Conservation (phyloP, 37 sponge, comb jelly and placozoan genomes). For the Beroe ovata region DNA sequence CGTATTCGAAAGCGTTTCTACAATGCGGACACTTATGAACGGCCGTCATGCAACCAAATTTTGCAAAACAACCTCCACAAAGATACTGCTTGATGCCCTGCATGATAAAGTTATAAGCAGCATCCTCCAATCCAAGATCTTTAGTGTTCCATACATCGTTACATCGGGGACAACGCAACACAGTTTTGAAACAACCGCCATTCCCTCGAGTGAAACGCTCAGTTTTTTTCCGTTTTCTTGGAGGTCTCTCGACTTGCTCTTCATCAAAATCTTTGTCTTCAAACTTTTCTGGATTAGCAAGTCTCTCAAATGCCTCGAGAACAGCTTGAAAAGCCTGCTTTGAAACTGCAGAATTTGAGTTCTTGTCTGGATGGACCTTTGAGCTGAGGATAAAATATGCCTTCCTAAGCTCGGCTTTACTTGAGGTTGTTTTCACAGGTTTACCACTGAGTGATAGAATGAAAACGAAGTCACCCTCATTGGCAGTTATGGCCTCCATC, state of each 20-base stretch:
- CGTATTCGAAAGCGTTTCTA: conserved; percentile 16
- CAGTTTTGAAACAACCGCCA: conserved; percentile 3
- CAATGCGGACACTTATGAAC: conserved; percentile 35
- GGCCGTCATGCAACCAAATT: conserved; percentile 61
- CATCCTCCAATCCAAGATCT: conserved; percentile 29
- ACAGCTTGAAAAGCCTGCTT: conserved; percentile 56
- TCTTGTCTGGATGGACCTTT: conserved; percentile 59
- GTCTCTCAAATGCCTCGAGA: conserved; percentile 46
- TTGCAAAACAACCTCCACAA: conserved; percentile 50
- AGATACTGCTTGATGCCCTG: conserved; percentile 57
- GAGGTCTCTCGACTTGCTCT: not conserved
- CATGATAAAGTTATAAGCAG: conserved; percentile 56
- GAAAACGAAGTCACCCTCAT: conserved; percentile 57
- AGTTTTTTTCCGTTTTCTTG: conserved; percentile 44
- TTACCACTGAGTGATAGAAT: conserved; percentile 56
- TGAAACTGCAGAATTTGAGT: conserved; percentile 18
- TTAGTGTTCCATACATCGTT: conserved; percentile 35
- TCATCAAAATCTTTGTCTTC: conserved; percentile 24
- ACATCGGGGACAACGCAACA: conserved; percentile 23
- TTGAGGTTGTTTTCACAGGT: conserved; percentile 34
- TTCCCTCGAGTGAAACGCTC: conserved; percentile 61
- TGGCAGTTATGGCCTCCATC: conserved; percentile 47
- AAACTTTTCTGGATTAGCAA: conserved; percentile 59
- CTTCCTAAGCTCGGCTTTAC: conserved; percentile 54
- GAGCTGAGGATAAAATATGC: conserved; percentile 40